Evolutionary conservation across 1,140 invertebrate species (phyloP).

Genomic region (Leptoteleia sp.): DNA sequence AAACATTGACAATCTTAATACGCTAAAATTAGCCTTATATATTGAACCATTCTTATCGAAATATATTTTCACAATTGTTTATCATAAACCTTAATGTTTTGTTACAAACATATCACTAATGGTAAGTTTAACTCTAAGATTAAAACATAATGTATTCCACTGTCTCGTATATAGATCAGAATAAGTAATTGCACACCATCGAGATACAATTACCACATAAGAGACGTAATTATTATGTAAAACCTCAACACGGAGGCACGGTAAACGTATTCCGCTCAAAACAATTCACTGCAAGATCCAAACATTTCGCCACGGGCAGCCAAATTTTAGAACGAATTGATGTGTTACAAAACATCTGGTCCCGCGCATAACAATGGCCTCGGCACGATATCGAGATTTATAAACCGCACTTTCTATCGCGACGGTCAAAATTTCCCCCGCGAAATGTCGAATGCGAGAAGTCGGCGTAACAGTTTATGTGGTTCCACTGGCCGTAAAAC

Average conservation of each 20-base stretch:
- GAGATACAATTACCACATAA: too few species aligned
- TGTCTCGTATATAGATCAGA: too few species aligned
- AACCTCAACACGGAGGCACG: slow-evolving; percentile 14
- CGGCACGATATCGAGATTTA: slow-evolving; percentile 44
- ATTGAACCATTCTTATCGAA: too few species aligned
- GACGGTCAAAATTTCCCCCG: slow-evolving; percentile 27
- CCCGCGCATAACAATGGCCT: slow-evolving; percentile 19
- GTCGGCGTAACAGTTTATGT: slow-evolving; percentile 59
- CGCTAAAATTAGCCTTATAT: too few species aligned
- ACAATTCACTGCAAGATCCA: slow-evolving; percentile 6
- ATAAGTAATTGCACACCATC: background rate
- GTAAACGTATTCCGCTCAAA: slow-evolving; percentile 11
- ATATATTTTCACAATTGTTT: too few species aligned
- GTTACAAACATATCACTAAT: too few species aligned
- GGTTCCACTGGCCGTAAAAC: slow-evolving; percentile 30
- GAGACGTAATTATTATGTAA: slow-evolving; percentile 3
- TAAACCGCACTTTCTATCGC: slow-evolving; percentile 37
- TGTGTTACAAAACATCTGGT: slow-evolving; percentile 17
- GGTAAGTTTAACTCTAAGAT: too few species aligned
- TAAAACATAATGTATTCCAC: too few species aligned
- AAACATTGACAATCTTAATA: too few species aligned
- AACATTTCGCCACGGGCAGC: slow-evolving; percentile 13
- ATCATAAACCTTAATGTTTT: too few species aligned
- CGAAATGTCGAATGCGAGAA: slow-evolving; percentile 47
- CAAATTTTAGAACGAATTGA: slow-evolving; percentile 23